Evolutionary conservation across 2,888 invertebrate genomes (phyloP).

Genomic region (Mactromeris polynyma): DNA sequence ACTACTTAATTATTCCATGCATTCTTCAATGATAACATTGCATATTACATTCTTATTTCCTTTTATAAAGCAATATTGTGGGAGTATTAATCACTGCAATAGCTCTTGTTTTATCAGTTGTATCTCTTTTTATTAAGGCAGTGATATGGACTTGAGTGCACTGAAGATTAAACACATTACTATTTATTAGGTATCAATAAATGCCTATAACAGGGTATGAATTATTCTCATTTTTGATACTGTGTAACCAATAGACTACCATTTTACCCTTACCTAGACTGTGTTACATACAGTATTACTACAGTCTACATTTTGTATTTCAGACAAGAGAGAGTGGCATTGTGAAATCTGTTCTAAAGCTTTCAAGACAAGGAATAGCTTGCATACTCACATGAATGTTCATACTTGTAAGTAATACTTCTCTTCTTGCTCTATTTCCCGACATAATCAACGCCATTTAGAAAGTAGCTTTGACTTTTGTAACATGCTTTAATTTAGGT

Average conservation of each 20-base stretch:
- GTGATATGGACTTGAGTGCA: background rate
- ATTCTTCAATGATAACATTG: too few species aligned
- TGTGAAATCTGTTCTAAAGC: conserved; percentile 55
- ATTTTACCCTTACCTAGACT: background rate
- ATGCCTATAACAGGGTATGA: background rate
- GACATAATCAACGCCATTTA: too few species aligned
- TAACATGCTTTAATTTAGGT: too few species aligned
- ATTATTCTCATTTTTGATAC: background rate
- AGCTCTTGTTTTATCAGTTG: too few species aligned
- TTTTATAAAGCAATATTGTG: too few species aligned
- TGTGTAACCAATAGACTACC: background rate
- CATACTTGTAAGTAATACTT: conserved; percentile 45
- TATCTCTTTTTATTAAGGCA: too few species aligned
- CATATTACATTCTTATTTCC: too few species aligned
- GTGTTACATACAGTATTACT: background rate
- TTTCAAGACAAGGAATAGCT: conserved; percentile 56
- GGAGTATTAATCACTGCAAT: too few species aligned
- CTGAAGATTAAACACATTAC: background rate
- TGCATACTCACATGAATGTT: conserved; percentile 52
- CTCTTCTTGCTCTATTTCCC: too few species aligned
- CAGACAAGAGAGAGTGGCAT: conserved; percentile 54
- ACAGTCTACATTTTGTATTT: background rate
- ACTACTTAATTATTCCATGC: too few species aligned
- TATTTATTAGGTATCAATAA: background rate
- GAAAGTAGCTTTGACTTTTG: too few species aligned